Evolutionary conservation across 2,113 vertebrate species (phyloP).

Genomic region (Halcyon malimbica): DNA sequence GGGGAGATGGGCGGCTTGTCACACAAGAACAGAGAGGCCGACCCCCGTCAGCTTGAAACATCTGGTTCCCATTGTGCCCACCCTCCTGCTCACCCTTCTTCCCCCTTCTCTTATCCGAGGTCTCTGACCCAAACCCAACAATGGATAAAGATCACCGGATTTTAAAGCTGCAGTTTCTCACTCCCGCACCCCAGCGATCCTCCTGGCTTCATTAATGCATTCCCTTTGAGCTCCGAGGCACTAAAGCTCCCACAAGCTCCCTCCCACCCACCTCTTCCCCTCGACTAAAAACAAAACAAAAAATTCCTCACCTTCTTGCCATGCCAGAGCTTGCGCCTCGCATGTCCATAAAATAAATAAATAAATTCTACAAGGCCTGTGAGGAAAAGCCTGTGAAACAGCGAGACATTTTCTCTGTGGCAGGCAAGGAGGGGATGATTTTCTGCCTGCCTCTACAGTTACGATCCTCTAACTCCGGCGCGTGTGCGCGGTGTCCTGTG

Average conservation of each 20-base stretch:
- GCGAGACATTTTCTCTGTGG: neutral
- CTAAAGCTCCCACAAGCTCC: neutral
- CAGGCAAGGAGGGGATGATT: neutral
- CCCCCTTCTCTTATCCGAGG: conserved; percentile 70
- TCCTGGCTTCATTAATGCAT: conserved; percentile 87
- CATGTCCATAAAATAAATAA: conserved; percentile 26
- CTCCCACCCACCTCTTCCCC: conserved; percentile 39
- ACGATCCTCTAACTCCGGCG: accelerated
- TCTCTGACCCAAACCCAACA: conserved; percentile 81
- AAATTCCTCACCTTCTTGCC: conserved; percentile 54
- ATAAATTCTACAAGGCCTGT: neutral
- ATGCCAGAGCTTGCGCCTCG: conserved; percentile 9
- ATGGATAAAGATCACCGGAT: conserved; percentile 81
- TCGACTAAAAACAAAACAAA: conserved; percentile 53
- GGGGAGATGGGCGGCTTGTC: neutral
- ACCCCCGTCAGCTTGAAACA: conserved; percentile 81
- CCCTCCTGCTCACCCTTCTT: conserved; percentile 51
- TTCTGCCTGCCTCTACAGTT: neutral
- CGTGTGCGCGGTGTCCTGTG: accelerated
- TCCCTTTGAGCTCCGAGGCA: conserved; percentile 78
- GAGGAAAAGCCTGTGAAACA: neutral
- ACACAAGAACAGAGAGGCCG: conserved; percentile 43
- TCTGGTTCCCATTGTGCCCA: conserved; percentile 87
- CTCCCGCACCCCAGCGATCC: conserved; percentile 69
- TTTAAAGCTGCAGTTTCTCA: conserved; percentile 78